Evolutionary conservation across 2,797 vertebrate species (phyloP), one percentile per base, ranked within the genome.

Genomic region (Pseudomugil tenellus): DNA sequence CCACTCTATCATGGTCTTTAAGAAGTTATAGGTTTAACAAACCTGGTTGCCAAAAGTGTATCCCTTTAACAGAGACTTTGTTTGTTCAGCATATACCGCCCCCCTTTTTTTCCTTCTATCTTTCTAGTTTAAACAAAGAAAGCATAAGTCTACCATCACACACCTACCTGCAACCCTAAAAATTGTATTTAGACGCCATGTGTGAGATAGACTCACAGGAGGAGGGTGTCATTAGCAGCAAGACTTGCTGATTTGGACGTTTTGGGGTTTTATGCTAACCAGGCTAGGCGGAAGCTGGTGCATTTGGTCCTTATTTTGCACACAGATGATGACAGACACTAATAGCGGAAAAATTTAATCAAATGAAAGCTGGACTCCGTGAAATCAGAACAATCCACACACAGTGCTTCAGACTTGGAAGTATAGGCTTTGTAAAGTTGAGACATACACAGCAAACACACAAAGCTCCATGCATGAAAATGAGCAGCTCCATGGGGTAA

Each of bases 401-500:
- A 64, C 39, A 16, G 25, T 37, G 23, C 46, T 41, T 60, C 19
- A 12, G 49, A 26, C 9, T 35, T 67, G 21, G 25, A 63, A 57
- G 57, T 61, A 57, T 21, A 14, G 25, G 29, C 32, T 39, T 21
- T 29, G n/a, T 9, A 63, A 28, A 52, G 9, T 58, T 14, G n/a
- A 58, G 29, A 23, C n/a, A 3, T 14, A 48, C 25, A 52, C 32
- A 59, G 56, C 34, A 52, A 53, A 41, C 66, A n/a, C 3, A 26
- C 9, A 6, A 19, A 67, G 9, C 29, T 43, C 35, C 16, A 61
- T 34, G 32, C 32, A 41, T 57, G 60, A 54, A 74, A 71, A 79
- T 25, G 6, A 43, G 53, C 48, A 9, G 43, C 74, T 72, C 75
- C 2, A 17, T 66, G 64, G 63, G 71, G 76, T 80, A 84, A 83